Percentiles rank a stretch among this genome's conserved stretches.
Evolutionary conservation across 2,113 vertebrate genomes (phyloP).

Genomic region (Puffinus mauretanicus): DNA sequence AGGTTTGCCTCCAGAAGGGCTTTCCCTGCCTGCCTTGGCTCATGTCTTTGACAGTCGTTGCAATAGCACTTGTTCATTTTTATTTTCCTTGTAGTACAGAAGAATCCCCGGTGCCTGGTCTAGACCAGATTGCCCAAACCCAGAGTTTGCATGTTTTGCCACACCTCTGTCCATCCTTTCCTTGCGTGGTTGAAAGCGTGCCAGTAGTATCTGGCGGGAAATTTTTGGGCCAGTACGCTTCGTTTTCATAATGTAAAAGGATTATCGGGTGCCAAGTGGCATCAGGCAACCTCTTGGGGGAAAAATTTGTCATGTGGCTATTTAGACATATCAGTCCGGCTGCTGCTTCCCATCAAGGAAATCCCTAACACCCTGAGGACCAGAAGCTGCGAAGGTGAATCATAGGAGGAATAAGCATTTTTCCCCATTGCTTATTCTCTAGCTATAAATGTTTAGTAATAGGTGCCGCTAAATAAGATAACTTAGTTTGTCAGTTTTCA

Average conservation of each 20-base stretch:
- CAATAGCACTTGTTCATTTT: neutral
- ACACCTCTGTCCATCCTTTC: neutral
- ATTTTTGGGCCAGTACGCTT: neutral
- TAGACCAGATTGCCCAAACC: neutral
- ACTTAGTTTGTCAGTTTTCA: neutral
- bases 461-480: neutral
- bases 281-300: neutral
- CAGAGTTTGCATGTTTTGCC: neutral
- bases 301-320: neutral
- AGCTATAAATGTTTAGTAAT: neutral
- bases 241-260: neutral
- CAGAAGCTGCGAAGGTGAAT: neutral
- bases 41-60: neutral
- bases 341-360: neutral
- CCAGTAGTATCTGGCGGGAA: neutral
- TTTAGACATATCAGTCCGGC: neutral
- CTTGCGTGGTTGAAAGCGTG: neutral
- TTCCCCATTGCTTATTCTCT: neutral
- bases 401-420: neutral
- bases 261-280: neutral
- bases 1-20: neutral
- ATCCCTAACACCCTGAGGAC: neutral
- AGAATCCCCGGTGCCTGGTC: neutral
- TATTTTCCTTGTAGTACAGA: neutral
- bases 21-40: neutral